Evolutionary conservation across 2,113 vertebrate species (phyloP).

Genomic region (Chloropsis cyanopogon): DNA sequence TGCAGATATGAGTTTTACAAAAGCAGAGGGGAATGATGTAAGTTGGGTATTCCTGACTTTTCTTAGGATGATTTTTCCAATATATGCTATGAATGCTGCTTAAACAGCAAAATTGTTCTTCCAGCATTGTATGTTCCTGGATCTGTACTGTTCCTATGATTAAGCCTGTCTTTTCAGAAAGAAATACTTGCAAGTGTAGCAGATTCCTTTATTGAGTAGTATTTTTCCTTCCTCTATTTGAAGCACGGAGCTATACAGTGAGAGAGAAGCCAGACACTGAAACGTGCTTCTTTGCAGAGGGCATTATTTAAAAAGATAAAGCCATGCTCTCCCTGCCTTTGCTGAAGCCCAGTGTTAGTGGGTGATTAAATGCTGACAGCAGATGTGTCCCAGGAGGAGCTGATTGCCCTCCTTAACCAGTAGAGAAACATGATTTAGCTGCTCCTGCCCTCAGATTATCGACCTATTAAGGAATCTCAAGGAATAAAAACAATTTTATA

Average conservation of each 20-base stretch:
- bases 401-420: not conserved
- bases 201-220: not conserved
- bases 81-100: not conserved
- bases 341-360: not conserved
- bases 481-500: conserved; percentile 21
- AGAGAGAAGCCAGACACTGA: not conserved
- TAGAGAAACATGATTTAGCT: not conserved
- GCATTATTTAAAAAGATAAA: not conserved
- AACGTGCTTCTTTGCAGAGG: not conserved
- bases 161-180: not conserved
- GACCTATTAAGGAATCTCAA: not conserved
- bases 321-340: not conserved
- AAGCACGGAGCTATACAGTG: not conserved
- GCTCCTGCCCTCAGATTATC: not conserved
- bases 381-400: not conserved
- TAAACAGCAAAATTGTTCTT: not conserved
- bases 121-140: not conserved
- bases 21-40: not conserved
- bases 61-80: not conserved
- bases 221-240: not conserved
- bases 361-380: not conserved
- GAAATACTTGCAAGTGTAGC: not conserved
- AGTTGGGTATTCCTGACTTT: not conserved
- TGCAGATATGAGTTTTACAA: not conserved
- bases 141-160: not conserved